Base-by-base conservation (phyloP, 2,888 invertebrate genomes). In the Eupithecia abbreviata region DNA sequence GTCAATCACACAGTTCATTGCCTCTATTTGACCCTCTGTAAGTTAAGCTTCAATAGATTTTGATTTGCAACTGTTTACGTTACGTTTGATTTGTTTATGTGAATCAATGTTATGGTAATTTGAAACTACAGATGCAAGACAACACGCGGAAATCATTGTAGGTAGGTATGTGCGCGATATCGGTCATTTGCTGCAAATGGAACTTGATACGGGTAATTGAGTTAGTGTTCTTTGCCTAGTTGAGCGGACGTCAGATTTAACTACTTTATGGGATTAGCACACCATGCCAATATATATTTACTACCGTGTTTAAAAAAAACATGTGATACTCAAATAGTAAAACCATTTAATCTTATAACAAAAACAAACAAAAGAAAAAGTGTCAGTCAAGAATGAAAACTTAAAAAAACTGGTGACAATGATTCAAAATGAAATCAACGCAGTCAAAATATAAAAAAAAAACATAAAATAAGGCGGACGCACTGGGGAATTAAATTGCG, bases 1-100 rank as follows among this genome's bases (percentile, higher is more conserved):
- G 79, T 80, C 85, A 82, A 86, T 84, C 82, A 79, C 77, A 81
- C 82, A 84, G 87, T 87, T 89, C 87, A 85, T 85, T 84, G 87
- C 85, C 82, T 82, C 80, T 10, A 81, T 84, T 72, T 73, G 77
- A 84, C 84, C 82, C 81, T 80, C 73, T 78, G 76, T 77, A 81
- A 80, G 82, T 79, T 83, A 77, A 82, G 81, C 81, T 82, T 75
- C 43, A 47, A 65, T 74, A 79, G 69, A 74, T 77, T 82, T 80
- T 10, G 58, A 18, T 58, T 41, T 79, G 77, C 77, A 78, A 67
- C 81, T 82, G 82, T 84, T 83, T 82, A 80, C 79, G 75, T 83
- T 82, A 80, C 79, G 75, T 81, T 84, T 75, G 73, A 82, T 82
- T 41, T 58, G 73, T 78, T 79, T 9, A 75, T 77, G 82, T 79